Base-by-base conservation (phyloP, 2,113 vertebrate species). In the Lophochroa leadbeateri region DNA sequence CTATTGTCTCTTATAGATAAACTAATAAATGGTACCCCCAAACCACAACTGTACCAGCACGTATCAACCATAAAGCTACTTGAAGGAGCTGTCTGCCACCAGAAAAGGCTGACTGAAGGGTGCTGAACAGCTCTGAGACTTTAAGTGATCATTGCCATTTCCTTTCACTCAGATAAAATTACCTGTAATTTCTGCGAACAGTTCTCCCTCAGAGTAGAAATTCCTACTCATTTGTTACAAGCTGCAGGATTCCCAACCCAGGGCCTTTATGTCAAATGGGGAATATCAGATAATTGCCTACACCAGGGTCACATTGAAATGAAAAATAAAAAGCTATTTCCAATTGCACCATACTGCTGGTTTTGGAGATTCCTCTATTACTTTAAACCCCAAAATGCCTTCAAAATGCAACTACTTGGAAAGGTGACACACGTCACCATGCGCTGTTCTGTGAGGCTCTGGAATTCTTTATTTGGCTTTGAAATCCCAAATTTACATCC, bases 91-190 rank as follows among this genome's bases (percentile, higher is more conserved):
- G 3, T 11, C 9, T 77, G 70, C 37, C 57, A 6, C 17, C 20
- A 58, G 58, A 47, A 37, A 71, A 35, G 9, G 39, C 5, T 7
- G 1, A 23, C 43, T 31, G 69, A 46, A 83, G 37, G 27, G 55
- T 18, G 29, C 39, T 8, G 41, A 68, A 29, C 20, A 60, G 61
- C 61, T n/a, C 21, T 55, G 69, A 35, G 65, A 37, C 11, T 68
- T 43, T 12, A 7, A 55, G 6, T 12, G n/a, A 47, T 65, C 7
- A 0, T 1, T 52, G 47, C 2, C 25, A 4, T 20, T 46, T 50
- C 55, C 65, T 72, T 50, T 50, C 50, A 20, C 14, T 49, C 29
- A 11, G 24, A 31, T 24, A 27, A 71, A 92, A 69, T 23, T 1
- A 37, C 7, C 33, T 21, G 25, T 46, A 25, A 67, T 55, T 72